Evolutionary conservation across 1,140 invertebrate genomes (phyloP), one percentile per base, ranked within the genome.

Genomic region (Stegodyphus mimosarum): DNA sequence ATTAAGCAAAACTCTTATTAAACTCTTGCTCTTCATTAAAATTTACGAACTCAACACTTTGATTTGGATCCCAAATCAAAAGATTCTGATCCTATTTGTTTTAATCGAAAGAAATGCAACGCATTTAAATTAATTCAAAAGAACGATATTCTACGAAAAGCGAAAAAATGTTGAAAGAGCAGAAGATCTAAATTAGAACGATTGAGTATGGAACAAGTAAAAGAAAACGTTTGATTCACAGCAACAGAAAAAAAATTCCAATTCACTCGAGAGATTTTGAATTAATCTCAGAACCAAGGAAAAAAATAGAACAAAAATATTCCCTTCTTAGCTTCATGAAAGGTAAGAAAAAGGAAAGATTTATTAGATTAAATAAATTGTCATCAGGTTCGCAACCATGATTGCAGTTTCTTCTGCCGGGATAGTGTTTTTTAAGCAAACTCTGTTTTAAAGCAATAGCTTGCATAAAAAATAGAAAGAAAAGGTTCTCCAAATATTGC

Each of bases 321-420:
- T 53, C 55, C 53, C 51, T 9, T 70, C 70, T 79, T 77, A 52
- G 10, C 52, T 76, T 49, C 18, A 49, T 13, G 10, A 33, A 49
- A 76, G 60, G 55, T 76, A 66, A 53, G 66, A 49, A 70, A 67
- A 15, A 10, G 52, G 33, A 79, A 49, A 79, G 77, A 70, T 79
- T 79, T 79, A 79, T 79, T 79, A 79, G 77, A 79, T 79, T 79
- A 69, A 69, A 79, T 79, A 70, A 69, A 79, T 79, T 79, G 77
- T 52, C 66, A 66, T 48, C 77, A n/a, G 51, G 66, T 79, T 79
- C 70, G 55, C 55, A 33, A 33, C 33, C 33, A 33, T 33, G 33
- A 33, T 33, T 33, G 33, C 33, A 33, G 33, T 1, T 33, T 70
- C 49, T 17, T 18, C 70, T 79, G 18, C 7, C 55, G 15, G 48